phyloP scores from a whole-genome alignment of 1,140 invertebrate genomes.

The Camponotus vicinus region DNA sequence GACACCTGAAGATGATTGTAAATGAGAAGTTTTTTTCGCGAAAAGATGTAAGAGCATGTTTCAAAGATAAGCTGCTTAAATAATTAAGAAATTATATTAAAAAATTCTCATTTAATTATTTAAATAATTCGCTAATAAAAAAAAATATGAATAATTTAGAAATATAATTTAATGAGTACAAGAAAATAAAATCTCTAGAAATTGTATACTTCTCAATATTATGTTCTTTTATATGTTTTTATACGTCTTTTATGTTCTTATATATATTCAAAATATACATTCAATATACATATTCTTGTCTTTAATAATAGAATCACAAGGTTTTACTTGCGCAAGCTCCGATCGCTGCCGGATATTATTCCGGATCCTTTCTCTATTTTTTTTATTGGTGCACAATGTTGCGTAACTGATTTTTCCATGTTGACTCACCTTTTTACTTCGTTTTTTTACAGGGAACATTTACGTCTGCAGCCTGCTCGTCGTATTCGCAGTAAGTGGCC shows the following conservation, averaged over 20 bases:
- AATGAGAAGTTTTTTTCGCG: neutral
- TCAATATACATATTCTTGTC: neutral
- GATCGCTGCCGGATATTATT: slow-evolving; percentile 13
- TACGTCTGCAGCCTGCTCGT: slow-evolving; percentile 64
- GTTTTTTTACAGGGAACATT: slow-evolving; percentile 69
- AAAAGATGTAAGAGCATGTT: neutral
- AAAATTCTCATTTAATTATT: neutral
- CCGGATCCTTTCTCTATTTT: slow-evolving; percentile 39
- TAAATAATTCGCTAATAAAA: neutral
- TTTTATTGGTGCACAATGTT: slow-evolving; percentile 29
- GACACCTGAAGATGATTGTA: neutral
- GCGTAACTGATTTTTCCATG: slow-evolving; percentile 21
- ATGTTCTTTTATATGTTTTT: slow-evolving; percentile 1
- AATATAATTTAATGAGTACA: slow-evolving; percentile 5
- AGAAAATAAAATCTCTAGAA: neutral
- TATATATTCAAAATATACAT: neutral
- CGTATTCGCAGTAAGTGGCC: slow-evolving; percentile 73
- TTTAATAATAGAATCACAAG: slow-evolving; percentile 34
- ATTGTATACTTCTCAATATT: too few species aligned
- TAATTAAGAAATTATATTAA: slow-evolving; percentile 2
- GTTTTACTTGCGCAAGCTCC: slow-evolving; percentile 50
- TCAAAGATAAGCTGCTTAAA: neutral
- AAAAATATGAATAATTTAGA: neutral
- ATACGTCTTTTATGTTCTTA: neutral
- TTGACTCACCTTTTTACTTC: slow-evolving; percentile 12